Evolutionary conservation across 1,140 invertebrate genomes (phyloP).

Genomic region (Andricus grossulariae): DNA sequence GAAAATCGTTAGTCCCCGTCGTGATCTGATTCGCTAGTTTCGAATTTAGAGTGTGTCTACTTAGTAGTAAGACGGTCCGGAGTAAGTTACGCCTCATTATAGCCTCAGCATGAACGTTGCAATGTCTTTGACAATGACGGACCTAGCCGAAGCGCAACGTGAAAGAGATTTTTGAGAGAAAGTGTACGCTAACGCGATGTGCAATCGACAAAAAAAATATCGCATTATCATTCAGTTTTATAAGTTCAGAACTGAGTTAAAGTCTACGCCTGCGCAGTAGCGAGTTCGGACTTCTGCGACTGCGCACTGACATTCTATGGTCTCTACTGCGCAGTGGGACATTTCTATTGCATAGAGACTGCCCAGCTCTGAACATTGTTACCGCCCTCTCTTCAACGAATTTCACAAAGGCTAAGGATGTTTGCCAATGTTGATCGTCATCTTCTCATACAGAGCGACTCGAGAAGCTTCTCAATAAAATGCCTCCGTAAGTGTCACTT

Average conservation of each 20-base stretch:
- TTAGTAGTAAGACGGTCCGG: slow-evolving; percentile 60
- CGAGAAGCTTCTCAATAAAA: slow-evolving; percentile 75
- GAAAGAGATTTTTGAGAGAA: slow-evolving; percentile 31
- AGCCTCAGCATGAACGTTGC: slow-evolving; percentile 3
- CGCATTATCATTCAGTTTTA: no score
- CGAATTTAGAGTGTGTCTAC: slow-evolving; percentile 74
- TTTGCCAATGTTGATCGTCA: slow-evolving; percentile 22
- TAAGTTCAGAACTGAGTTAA: no score
- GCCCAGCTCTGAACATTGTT: no score
- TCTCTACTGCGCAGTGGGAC: background rate
- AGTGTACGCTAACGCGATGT: slow-evolving; percentile 6
- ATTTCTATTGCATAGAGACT: no score
- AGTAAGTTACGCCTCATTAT: slow-evolving; percentile 46
- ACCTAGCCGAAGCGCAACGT: slow-evolving; percentile 42
- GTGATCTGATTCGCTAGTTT: slow-evolving; percentile 59
- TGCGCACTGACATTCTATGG: slow-evolving; percentile 33
- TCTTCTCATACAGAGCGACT: slow-evolving; percentile 51
- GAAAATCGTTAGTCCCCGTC: slow-evolving; percentile 36
- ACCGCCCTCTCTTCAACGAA: slow-evolving; percentile 33
- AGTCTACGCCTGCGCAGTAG: slow-evolving; percentile 3
- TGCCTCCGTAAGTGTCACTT: slow-evolving; percentile 69
- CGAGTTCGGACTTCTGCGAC: slow-evolving; percentile 25
- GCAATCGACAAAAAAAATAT: background rate
- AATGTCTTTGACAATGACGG: slow-evolving; percentile 33
- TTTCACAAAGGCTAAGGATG: background rate